A percentile compares a stretch with the other conserved stretches of the same genome.
Evolutionary conservation across 2,888 invertebrate species (phyloP).

Genomic region (Myopa testacea): DNA sequence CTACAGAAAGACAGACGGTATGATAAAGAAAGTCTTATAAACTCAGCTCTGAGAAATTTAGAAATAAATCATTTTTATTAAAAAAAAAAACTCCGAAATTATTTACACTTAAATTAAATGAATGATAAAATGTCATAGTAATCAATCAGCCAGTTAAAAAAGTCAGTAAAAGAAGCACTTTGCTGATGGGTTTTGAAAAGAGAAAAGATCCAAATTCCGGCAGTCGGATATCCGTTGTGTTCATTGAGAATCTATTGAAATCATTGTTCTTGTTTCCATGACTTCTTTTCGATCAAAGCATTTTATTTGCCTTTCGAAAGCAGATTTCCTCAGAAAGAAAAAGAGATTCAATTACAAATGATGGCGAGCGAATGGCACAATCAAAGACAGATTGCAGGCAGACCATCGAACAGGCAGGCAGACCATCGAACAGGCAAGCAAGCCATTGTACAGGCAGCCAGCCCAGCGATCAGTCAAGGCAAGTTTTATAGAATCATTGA

Average conservation of each 20-base stretch:
- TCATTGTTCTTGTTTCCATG: conserved; percentile 3
- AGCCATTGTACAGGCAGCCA: background rate
- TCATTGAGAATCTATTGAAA: background rate
- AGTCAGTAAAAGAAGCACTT: too few relatives aligned
- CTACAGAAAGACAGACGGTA: background rate
- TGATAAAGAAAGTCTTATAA: background rate
- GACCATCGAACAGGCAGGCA: background rate
- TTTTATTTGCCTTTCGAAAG: conserved; percentile 2
- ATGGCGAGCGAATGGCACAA: background rate
- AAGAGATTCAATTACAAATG: conserved; percentile 22
- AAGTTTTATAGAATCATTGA: too few relatives aligned
- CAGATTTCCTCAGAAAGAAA: background rate
- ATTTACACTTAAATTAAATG: conserved; percentile 21
- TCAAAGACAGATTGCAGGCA: background rate
- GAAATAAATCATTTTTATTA: conserved; percentile 31
- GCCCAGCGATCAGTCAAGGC: too few relatives aligned
- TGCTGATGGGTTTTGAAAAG: too few relatives aligned
- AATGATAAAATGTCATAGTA: conserved; percentile 3
- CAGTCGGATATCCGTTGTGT: conserved; percentile 14
- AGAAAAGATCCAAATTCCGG: too few relatives aligned
- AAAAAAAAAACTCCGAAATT: background rate
- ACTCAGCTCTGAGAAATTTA: conserved; percentile 26
- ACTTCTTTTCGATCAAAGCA: background rate
- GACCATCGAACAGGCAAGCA: background rate
- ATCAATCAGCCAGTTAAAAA: background rate